A percentile compares a stretch with the other conserved stretches of the same genome.
These are phyloP conservation scores for Sebastes hubbsi DNA, from an alignment of 2,797 vertebrate species.

Conservation along the genomic window DNA sequence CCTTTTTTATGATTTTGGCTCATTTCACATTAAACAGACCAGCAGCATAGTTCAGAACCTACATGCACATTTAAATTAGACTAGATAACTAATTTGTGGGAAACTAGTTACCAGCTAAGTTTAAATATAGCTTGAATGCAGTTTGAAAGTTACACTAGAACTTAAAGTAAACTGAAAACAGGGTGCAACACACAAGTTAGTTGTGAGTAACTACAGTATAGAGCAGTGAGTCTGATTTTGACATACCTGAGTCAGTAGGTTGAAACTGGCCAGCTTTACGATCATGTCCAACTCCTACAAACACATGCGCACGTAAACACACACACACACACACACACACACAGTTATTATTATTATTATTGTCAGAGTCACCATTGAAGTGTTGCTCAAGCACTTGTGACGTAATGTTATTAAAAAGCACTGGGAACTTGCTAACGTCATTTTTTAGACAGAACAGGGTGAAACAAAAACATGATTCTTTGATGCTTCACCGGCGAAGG, in stretches of 20 bases:
- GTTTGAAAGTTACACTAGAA: background rate
- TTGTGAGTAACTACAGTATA: background rate
- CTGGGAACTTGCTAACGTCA: no score
- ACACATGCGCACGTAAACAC: constrained; percentile 35
- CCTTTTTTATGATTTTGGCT: background rate
- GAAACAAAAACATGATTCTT: no score
- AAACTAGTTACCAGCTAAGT: no score
- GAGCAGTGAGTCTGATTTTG: background rate
- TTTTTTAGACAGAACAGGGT: no score
- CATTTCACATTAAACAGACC: background rate
- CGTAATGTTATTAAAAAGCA: no score
- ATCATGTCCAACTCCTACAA: constrained; percentile 88
- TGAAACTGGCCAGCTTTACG: constrained; percentile 75
- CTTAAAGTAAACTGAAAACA: no score
- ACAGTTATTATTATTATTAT: background rate
- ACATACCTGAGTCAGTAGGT: constrained; percentile 83
- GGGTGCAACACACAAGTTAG: background rate
- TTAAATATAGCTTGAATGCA: background rate
- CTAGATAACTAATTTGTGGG: background rate
- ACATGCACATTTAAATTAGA: background rate
- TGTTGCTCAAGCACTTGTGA: no score
- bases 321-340: constrained; percentile 49
- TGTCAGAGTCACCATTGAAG: no score
- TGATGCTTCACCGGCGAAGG: no score
- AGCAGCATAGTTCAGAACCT: background rate